A percentile compares a stretch with the other conserved stretches of the same genome.
These are phyloP conservation scores for Pagrus major DNA, from an alignment of 2,113 vertebrate genomes.

Conservation along the genomic window DNA sequence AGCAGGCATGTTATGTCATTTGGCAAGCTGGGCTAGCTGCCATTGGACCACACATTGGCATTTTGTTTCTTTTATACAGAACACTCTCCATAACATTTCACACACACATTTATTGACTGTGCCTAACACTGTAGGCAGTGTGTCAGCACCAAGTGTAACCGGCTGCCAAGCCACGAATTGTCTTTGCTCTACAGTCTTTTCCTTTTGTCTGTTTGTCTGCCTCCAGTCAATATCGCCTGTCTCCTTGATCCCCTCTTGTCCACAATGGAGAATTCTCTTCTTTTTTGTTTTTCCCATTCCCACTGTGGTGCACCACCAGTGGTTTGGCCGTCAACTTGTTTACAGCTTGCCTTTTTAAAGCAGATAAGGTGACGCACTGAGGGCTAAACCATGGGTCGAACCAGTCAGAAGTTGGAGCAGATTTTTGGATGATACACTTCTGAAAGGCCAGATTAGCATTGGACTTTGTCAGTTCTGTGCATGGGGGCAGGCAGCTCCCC, in stretches of 20 bases:
- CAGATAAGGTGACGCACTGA: constrained; percentile 28
- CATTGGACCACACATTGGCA: constrained; percentile 67
- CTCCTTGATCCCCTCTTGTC: constrained; percentile 37
- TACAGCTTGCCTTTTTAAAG: constrained; percentile 23
- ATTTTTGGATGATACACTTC: constrained; percentile 50
- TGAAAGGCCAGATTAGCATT: constrained; percentile 58
- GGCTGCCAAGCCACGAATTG: constrained; percentile 58
- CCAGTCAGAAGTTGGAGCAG: constrained; percentile 41
- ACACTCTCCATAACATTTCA: constrained; percentile 62
- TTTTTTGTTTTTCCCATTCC: not conserved
- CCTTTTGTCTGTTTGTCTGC: constrained; percentile 35
- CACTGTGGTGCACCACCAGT: constrained; percentile 10
- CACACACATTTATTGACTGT: constrained; percentile 69
- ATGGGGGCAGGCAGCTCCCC: constrained; percentile 1
- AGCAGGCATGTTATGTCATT: constrained; percentile 64
- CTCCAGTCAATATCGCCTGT: constrained; percentile 43
- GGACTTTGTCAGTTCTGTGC: constrained; percentile 32
- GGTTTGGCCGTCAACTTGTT: constrained; percentile 21
- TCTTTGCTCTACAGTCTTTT: constrained; percentile 32
- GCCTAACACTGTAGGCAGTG: constrained; percentile 66
- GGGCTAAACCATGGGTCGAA: constrained; percentile 28
- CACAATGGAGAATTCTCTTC: constrained; percentile 31
- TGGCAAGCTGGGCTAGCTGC: constrained; percentile 59
- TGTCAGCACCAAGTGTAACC: constrained; percentile 44
- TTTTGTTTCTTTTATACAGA: constrained; percentile 68